These are phyloP conservation scores for Ormyrus labotus DNA, from an alignment of 2,888 invertebrate genomes.

Conservation along the genomic window DNA sequence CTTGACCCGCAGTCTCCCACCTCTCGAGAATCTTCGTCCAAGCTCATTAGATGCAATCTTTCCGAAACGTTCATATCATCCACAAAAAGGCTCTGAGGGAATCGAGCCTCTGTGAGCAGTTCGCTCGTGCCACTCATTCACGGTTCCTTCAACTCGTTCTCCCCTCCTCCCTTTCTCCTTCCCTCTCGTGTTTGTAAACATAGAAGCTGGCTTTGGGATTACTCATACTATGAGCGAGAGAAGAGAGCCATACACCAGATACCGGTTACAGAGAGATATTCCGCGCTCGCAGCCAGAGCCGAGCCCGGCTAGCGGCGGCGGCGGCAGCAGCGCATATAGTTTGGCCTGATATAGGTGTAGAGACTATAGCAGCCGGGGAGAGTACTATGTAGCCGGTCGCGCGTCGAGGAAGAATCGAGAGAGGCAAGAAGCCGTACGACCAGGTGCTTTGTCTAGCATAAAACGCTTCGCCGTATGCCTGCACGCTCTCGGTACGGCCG, in stretches of 20 bases:
- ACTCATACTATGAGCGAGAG: slow-evolving; percentile 61
- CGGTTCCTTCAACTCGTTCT: slow-evolving; percentile 66
- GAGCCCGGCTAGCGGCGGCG: neutral
- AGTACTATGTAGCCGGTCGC: neutral
- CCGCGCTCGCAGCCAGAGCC: neutral
- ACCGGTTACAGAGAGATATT: slow-evolving; percentile 58
- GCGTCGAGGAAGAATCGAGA: neutral
- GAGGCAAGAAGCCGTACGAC: neutral
- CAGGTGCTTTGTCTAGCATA: slow-evolving; percentile 32
- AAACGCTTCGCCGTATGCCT: slow-evolving; percentile 3
- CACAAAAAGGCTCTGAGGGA: no score
- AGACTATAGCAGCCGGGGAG: neutral
- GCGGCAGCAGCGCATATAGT: neutral
- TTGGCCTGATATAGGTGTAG: neutral
- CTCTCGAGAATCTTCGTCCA: no score
- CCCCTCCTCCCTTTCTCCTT: slow-evolving; percentile 64
- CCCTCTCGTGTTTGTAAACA: slow-evolving; percentile 70
- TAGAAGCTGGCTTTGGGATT: slow-evolving; percentile 64
- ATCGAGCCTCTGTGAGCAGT: no score
- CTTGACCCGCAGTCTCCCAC: slow-evolving; percentile 48
- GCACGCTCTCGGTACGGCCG: neutral
- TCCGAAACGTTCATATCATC: no score
- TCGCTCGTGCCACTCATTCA: slow-evolving; percentile 61
- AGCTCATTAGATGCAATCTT: no score
- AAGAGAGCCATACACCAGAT: slow-evolving; percentile 53